Base-by-base conservation (phyloP, 2,797 vertebrate genomes). In the Hybognathus amarus region DNA sequence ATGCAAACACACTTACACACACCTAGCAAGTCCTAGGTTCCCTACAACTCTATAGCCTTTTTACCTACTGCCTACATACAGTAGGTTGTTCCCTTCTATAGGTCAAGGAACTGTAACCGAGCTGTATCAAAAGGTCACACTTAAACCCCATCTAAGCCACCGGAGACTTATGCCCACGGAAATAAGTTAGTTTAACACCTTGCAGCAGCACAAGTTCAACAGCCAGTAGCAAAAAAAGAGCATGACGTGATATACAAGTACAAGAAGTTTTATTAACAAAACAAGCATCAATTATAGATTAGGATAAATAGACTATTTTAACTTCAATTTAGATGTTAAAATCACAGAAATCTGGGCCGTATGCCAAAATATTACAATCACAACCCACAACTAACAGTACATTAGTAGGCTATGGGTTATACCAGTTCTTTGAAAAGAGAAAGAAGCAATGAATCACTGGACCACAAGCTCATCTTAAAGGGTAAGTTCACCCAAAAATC, bases 1-100 rank as follows among this genome's bases (percentile, higher is more conserved):
- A 83, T 71, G 82, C 77, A 75, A n/a, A 82, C 61, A 67, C 69
- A 64, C 42, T 38, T 18, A 69, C 74, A 69, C 36, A 45, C 61
- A 76, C 47, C 71, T 74, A 38, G 24, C 11, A 82, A 17, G 36
- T 10, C n/a, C 15, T 47, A 40, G 66, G 59, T 27, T 82, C 45
- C 52, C 22, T 54, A 40, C 52, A 63, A 36, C n/a, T 61, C 54
- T 40, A 76, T 15, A 6, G 54, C 36, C 74, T 76, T 17, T 2
- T 40, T 61, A 54, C 13, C 73, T 75, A 54, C 47, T 36, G 50
- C 47, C 36, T 33, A 20, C 17, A 10, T 27, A n/a, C n/a, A n/a
- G n/a, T n/a, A 22, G 27, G 24, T 9, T 27, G 15, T 47, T 50
- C 24, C 45, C 70, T 33, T 73, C 18, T 38, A 54, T 24, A 45